Percentiles rank a stretch among this genome's conserved stretches.
Conservation (phyloP, 2,113 vertebrate species). For the Tachysurus fulvidraco region DNA sequence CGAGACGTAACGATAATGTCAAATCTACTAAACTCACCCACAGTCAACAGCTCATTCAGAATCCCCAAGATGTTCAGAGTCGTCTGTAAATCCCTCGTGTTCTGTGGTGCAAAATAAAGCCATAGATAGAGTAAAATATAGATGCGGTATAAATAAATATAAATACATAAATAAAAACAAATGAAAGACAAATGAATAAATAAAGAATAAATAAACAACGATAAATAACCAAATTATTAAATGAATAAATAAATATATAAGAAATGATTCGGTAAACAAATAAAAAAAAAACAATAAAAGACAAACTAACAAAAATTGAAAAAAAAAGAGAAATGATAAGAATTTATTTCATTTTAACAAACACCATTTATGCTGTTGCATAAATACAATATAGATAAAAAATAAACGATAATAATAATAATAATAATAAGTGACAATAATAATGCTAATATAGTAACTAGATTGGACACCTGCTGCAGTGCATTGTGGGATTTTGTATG, state of each 20-base stretch:
- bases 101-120: constrained; percentile 73
- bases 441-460: background rate
- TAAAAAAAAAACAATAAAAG: background rate
- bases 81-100: constrained; percentile 86
- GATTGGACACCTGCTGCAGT: background rate
- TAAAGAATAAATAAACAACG: background rate
- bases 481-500: background rate
- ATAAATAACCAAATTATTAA: background rate
- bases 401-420: too few species aligned
- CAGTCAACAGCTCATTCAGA: constrained; percentile 88
- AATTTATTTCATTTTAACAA: too few species aligned
- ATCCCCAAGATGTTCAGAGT: constrained; percentile 88
- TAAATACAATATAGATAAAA: too few species aligned
- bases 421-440: background rate
- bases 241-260: background rate
- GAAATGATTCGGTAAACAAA: too few species aligned
- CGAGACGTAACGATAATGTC: background rate
- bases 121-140: background rate
- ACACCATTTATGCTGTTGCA: too few species aligned
- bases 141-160: background rate
- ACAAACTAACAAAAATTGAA: background rate
- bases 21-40: constrained; percentile 76
- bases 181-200: background rate
- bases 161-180: background rate
- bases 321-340: background rate